phyloP scores from a whole-genome alignment of 1,140 invertebrate species.

The Nymphalis io region DNA sequence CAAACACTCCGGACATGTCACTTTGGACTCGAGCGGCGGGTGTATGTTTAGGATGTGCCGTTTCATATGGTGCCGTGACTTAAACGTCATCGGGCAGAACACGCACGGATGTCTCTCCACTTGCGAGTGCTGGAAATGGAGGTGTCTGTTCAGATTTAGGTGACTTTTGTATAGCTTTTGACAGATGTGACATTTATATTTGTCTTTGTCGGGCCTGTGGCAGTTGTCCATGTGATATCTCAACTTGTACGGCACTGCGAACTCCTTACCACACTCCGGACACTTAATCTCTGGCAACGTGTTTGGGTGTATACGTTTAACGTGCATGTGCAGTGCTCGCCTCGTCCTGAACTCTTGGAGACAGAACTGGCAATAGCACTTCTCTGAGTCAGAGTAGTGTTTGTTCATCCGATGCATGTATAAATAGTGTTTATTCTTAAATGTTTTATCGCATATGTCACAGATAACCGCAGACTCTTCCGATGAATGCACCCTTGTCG shows the following conservation, averaged over 20 bases:
- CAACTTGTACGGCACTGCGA: slow-evolving; percentile 66
- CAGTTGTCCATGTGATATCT: slow-evolving; percentile 63
- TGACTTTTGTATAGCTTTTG: slow-evolving; percentile 67
- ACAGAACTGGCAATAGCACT: slow-evolving; percentile 72
- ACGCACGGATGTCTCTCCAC: slow-evolving; percentile 66
- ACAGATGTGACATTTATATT: slow-evolving; percentile 68
- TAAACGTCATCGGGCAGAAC: slow-evolving; percentile 72
- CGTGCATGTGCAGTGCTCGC: slow-evolving; percentile 66
- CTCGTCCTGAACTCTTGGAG: slow-evolving; percentile 69
- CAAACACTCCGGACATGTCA: slow-evolving; percentile 66
- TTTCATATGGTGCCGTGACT: slow-evolving; percentile 70
- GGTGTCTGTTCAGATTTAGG: slow-evolving; percentile 65
- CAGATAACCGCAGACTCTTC: slow-evolving; percentile 69
- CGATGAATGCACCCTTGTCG: slow-evolving; percentile 66
- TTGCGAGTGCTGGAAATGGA: slow-evolving; percentile 66
- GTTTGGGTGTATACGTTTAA: slow-evolving; percentile 64
- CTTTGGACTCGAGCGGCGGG: slow-evolving; percentile 73
- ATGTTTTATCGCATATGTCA: slow-evolving; percentile 70
- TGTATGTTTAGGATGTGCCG: slow-evolving; percentile 72
- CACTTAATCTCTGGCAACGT: slow-evolving; percentile 70
- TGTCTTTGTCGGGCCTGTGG: slow-evolving; percentile 58
- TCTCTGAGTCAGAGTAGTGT: slow-evolving; percentile 69
- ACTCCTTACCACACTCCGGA: slow-evolving; percentile 66
- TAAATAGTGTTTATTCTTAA: slow-evolving; percentile 74
- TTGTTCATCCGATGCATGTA: slow-evolving; percentile 77